These are phyloP conservation scores for Rhabdornis inornatus DNA, from an alignment of 2,113 vertebrate genomes.

Conservation along the genomic window DNA sequence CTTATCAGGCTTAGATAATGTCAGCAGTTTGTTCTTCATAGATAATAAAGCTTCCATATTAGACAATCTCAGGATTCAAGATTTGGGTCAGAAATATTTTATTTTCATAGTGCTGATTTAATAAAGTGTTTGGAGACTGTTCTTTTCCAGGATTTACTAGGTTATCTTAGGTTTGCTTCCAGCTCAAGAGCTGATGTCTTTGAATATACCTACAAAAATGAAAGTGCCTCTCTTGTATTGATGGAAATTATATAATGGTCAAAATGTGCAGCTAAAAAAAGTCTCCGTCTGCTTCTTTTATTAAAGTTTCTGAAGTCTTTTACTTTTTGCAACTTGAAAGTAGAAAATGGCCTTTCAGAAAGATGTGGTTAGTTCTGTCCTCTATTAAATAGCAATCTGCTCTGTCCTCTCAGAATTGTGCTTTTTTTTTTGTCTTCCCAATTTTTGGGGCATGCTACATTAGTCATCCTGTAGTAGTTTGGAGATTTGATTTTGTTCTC, in stretches of 20 bases:
- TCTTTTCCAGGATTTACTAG: neutral
- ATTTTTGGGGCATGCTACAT: neutral
- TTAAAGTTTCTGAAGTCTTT: neutral
- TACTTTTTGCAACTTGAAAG: neutral
- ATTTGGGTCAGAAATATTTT: neutral
- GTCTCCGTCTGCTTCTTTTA: neutral
- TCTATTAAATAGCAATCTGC: neutral
- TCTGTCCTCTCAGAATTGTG: neutral
- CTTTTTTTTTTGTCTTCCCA: neutral
- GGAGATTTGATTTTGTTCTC: neutral
- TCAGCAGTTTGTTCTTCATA: slow-evolving; percentile 12
- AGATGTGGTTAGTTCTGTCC: neutral
- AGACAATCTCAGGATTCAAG: neutral
- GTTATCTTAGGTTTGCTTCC: neutral
- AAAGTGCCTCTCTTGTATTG: neutral
- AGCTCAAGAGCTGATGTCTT: neutral
- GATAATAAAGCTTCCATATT: neutral
- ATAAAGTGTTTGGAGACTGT: neutral
- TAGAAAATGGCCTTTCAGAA: neutral
- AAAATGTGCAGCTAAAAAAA: neutral
- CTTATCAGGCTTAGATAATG: neutral
- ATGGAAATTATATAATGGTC: neutral
- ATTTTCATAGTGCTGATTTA: neutral
- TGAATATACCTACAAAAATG: neutral
- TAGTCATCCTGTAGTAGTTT: neutral